A percentile compares a stretch with the other conserved stretches of the same genome.
phyloP scores from a whole-genome alignment of 2,113 vertebrate species.

The Numida meleagris region DNA sequence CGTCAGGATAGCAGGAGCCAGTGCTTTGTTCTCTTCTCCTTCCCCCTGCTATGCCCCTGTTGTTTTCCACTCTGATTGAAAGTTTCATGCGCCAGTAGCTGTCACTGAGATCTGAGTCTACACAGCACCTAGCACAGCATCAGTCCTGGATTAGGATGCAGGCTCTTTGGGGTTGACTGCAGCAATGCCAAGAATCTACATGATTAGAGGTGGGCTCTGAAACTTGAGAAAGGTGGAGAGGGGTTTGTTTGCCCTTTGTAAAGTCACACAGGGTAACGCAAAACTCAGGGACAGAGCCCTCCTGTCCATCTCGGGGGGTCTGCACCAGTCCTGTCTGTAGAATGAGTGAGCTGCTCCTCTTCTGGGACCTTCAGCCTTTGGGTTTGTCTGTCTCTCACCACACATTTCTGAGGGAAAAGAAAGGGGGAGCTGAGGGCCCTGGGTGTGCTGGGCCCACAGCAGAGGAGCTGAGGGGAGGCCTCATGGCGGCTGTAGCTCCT shows the following conservation, averaged over 20 bases:
- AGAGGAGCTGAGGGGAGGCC: no score
- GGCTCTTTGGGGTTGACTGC: not conserved
- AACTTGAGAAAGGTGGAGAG: not conserved
- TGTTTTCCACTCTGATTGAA: slow-evolving; percentile 49
- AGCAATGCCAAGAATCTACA: not conserved
- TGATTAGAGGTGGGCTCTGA: not conserved
- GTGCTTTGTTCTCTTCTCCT: slow-evolving; percentile 47
- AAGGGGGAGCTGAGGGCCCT: not conserved
- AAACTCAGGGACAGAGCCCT: not conserved
- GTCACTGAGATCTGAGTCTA: slow-evolving; percentile 48
- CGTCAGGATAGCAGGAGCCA: not conserved
- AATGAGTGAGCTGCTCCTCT: not conserved
- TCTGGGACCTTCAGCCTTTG: not conserved
- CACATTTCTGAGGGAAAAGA: not conserved
- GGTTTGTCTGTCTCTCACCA: not conserved
- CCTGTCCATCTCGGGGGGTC: not conserved
- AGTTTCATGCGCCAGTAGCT: slow-evolving; percentile 28
- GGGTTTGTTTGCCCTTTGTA: not conserved
- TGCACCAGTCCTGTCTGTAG: not conserved
- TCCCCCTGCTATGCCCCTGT: slow-evolving; percentile 7
- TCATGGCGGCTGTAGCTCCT: no score
- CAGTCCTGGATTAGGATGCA: slow-evolving; percentile 21
- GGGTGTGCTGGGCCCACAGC: no score
- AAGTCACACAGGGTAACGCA: not conserved
- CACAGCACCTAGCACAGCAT: slow-evolving; percentile 26